Evolutionary conservation across 2,888 invertebrate genomes (phyloP), one percentile per base, ranked within the genome.

Genomic region (Carabus problematicus): DNA sequence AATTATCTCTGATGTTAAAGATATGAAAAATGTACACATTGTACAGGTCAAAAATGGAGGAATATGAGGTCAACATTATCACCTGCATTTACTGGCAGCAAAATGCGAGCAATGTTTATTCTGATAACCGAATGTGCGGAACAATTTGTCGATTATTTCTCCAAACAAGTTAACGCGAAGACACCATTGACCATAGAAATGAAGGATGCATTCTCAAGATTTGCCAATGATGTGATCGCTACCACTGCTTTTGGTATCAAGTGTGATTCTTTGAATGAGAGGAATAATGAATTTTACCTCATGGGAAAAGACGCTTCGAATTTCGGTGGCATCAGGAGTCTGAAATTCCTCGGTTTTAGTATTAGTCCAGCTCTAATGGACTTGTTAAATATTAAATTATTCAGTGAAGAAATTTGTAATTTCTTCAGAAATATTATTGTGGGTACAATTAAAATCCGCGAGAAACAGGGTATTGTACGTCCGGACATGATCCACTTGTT

Each of bases 401-500:
- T 70, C 29, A 43, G 56, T 11, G 40, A 61, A 11, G 47, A 61
- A 41, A 64, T 64, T n/a, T 11, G 14, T 8, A 40, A 39, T 9
- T 75, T 75, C 55, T 74, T 75, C 45, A 59, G 59, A 14, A 70
- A 52, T 41, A 71, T 75, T 9, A 71, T 75, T 7, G 63, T 55
- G 45, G 71, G 70, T n/a, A 75, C 72, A 18, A 72, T 75, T 29
- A 29, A 60, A 8, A 45, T 16, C 1, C 58, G 75, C 59, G 71
- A 74, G 62, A 61, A 71, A 40, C 56, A 72, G 47, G 66, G 70
- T 18, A 73, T 75, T 47, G 55, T 72, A 18, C 63, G 75, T 39
- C 74, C 73, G 4, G 75, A 76, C 63, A 84, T 86, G 83, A 84
- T 86, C 18, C 83, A 86, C 49, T 73, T 86, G 8, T 76, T 86